Conservation (phyloP, 2,113 vertebrate species). For the Gymnocephalus cernua region DNA sequence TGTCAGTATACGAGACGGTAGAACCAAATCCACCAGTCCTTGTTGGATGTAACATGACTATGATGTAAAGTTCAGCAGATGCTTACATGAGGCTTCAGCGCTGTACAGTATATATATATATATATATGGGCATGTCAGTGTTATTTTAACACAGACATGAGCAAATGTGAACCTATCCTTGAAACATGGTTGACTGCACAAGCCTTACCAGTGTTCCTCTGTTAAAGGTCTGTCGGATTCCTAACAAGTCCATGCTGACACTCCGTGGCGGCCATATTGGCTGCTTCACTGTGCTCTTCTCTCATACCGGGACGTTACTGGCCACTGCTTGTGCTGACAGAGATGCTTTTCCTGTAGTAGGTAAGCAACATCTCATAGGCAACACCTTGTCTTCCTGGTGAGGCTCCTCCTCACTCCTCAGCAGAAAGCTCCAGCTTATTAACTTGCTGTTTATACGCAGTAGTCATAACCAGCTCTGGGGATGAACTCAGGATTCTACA, state of each 20-base stretch:
- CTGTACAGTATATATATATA: neutral
- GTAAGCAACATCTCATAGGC: slow-evolving; percentile 79
- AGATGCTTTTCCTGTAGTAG: slow-evolving; percentile 91
- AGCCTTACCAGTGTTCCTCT: slow-evolving; percentile 13
- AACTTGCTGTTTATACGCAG: neutral
- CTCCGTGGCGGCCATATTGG: slow-evolving; percentile 92
- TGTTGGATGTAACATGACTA: neutral
- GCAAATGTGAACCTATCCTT: neutral
- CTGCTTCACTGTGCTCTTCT: slow-evolving; percentile 92
- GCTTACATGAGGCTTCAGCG: too few species aligned
- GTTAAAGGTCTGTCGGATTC: slow-evolving; percentile 91
- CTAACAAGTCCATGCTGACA: slow-evolving; percentile 91
- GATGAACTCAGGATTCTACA: neutral
- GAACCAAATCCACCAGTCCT: neutral
- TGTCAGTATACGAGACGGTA: neutral
- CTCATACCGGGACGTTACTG: slow-evolving; percentile 89
- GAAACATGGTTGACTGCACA: neutral
- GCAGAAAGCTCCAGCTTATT: slow-evolving; percentile 14
- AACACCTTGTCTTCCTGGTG: neutral
- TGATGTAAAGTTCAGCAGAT: neutral
- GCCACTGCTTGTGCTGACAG: slow-evolving; percentile 94
- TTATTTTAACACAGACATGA: neutral
- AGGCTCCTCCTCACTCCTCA: neutral
- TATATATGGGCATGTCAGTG: neutral
- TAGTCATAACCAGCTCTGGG: neutral